Conservation (phyloP, 2,797 vertebrate species). For the Adrianichthys oophorus region DNA sequence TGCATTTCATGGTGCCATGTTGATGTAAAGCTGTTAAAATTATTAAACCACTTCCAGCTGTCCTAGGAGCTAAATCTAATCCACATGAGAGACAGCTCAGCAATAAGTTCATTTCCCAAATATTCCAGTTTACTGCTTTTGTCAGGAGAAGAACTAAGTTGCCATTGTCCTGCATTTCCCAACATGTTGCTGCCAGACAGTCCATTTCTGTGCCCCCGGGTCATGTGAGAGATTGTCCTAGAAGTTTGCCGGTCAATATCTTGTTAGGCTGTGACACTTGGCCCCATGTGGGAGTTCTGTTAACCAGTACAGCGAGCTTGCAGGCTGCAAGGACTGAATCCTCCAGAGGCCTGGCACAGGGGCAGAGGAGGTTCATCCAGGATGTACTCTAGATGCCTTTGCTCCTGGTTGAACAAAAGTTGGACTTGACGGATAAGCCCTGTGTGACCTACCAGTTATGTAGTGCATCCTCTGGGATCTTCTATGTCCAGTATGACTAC, state of each 20-base stretch:
- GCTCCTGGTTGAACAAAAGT: constrained; percentile 47
- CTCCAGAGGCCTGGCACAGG: constrained; percentile 41
- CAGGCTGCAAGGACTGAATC: constrained; percentile 44
- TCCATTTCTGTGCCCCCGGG: constrained; percentile 51
- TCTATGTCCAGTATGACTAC: constrained; percentile 3
- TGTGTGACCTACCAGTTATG: constrained; percentile 32
- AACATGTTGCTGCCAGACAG: constrained; percentile 32
- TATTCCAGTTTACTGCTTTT: constrained; percentile 30
- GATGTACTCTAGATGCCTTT: constrained; percentile 43
- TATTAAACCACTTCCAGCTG: too few relatives aligned
- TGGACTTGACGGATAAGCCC: constrained; percentile 50
- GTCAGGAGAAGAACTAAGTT: constrained; percentile 39
- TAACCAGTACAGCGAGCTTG: constrained; percentile 67
- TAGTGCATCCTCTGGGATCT: constrained; percentile 27
- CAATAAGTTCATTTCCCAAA: constrained; percentile 5
- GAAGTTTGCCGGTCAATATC: constrained; percentile 76
- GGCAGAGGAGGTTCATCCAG: constrained; percentile 29
- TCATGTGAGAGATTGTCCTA: constrained; percentile 65
- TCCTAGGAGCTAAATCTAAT: too few relatives aligned
- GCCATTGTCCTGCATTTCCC: constrained; percentile 27
- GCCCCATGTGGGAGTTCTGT: constrained; percentile 77
- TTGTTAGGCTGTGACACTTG: constrained; percentile 70
- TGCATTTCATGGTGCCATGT: too few relatives aligned
- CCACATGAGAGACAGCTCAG: too few relatives aligned
- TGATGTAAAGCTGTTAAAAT: too few relatives aligned